Base-by-base conservation (phyloP, 2,888 invertebrate species). In the Nymphalis c-album region DNA sequence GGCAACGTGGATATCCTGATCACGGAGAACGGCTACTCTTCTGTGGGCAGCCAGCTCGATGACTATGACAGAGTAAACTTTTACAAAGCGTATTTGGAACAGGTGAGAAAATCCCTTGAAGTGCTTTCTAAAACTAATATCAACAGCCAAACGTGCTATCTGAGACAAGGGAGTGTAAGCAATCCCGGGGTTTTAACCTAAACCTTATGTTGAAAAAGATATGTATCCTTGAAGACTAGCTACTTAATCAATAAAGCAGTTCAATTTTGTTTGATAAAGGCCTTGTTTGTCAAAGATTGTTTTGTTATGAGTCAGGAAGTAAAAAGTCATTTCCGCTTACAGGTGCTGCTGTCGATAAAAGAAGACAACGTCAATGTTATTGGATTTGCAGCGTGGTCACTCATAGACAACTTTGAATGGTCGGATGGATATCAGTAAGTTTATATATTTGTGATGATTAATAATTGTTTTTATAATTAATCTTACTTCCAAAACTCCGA, bases 381-480 rank as follows among this genome's bases (percentile, higher is more conserved):
- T n/a, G 95, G 94, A 0, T 96, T 96, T 81, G 93, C 95, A 7
- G 94, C 93, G 51, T 96, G 96, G 96, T 94, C 95, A 62, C 82
- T 96, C 55, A 93, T 96, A 93, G 96, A 96, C 80, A 95, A 95
- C 78, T 95, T 95, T 80, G 96, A 96, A 81, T 96, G 96, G 96
- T 82, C 85, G 45, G 88, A 90, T 61, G 96, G 96, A 60, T 96
- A 94, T 82, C 90, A 91, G 93, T 94, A 85, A 93, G 93, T 74
- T 59, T 26, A 47, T 13, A 7, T 47, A 60, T n/a, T 13, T 18
- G 22, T 8, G 8, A 40, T 18, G 1, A 40, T 18, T 20, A 6
- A 22, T 18, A n/a, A n/a, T n/a, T n/a, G n/a, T n/a, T n/a, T n/a
- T n/a, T n/a, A n/a, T n/a, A n/a, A n/a, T n/a, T n/a, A n/a, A n/a